phyloP scores from a whole-genome alignment of 2,888 invertebrate species.

The Platerodrilus igneus region DNA sequence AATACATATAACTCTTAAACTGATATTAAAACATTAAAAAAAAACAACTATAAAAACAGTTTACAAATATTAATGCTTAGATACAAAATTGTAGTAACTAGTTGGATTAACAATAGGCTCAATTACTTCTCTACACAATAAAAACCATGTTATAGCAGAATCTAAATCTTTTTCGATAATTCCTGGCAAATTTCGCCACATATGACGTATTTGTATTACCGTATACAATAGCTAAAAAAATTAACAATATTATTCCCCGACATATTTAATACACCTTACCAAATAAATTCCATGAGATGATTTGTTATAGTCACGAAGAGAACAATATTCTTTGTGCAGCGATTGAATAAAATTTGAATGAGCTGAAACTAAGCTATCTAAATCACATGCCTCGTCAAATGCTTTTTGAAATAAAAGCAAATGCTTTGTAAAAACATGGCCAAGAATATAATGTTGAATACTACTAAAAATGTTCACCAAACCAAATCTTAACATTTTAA shows the following conservation, averaged over 20 bases:
- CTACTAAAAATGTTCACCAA: constrained; percentile 39
- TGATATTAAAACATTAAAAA: no score
- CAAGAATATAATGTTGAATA: constrained; percentile 43
- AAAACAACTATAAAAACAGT: no score
- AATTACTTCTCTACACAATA: constrained; percentile 32
- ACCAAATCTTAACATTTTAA: constrained; percentile 39
- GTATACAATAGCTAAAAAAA: constrained; percentile 36
- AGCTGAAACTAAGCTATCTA: constrained; percentile 37
- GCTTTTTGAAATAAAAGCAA: constrained; percentile 37
- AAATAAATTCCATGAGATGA: constrained; percentile 33
- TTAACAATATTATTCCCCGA: constrained; percentile 5
- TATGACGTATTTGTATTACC: constrained; percentile 35
- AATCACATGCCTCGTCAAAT: constrained; percentile 40
- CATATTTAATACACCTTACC: constrained; percentile 30
- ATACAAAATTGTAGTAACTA: no score
- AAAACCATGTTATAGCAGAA: constrained; percentile 33
- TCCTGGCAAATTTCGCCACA: constrained; percentile 37
- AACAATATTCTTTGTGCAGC: constrained; percentile 30
- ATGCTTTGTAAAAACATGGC: constrained; percentile 37
- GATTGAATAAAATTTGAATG: constrained; percentile 40
- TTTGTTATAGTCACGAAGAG: constrained; percentile 31
- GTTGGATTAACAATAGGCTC: constrained; percentile 36
- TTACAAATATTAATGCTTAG: no score
- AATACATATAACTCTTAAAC: no score
- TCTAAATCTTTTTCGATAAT: constrained; percentile 32